Percentiles rank a stretch among this genome's conserved stretches.
Evolutionary conservation across 2,113 vertebrate species (phyloP).

Genomic region (Parotia lawesii): DNA sequence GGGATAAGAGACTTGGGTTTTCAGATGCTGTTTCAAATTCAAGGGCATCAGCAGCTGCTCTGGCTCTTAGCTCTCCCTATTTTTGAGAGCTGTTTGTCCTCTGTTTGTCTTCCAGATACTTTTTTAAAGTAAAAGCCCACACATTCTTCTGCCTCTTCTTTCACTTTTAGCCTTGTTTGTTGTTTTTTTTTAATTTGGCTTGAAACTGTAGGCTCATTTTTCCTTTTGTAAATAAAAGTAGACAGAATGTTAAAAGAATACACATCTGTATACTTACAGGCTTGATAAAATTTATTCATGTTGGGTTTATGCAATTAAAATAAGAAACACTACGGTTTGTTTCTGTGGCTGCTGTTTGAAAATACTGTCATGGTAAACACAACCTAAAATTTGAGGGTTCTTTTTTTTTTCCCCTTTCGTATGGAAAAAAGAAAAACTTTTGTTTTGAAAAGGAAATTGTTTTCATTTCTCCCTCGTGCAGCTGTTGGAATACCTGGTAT

Average conservation of each 20-base stretch:
- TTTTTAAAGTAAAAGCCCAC: not conserved
- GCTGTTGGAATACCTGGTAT: not conserved
- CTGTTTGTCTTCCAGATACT: not conserved
- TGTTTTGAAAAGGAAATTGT: not conserved
- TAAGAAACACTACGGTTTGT: not conserved
- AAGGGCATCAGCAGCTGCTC: not conserved
- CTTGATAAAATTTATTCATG: not conserved
- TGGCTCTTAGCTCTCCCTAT: not conserved
- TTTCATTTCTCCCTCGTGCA: accelerated
- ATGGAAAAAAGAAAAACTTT: not conserved
- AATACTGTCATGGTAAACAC: not conserved
- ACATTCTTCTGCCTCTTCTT: not conserved
- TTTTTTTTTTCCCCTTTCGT: not conserved
- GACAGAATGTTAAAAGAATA: not conserved
- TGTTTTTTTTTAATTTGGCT: not conserved
- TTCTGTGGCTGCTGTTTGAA: not conserved
- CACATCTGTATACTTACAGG: not conserved
- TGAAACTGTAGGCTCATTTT: not conserved
- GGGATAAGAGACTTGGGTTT: not conserved
- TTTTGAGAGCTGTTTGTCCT: too few species aligned
- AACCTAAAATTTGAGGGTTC: not conserved
- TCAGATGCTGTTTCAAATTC: not conserved
- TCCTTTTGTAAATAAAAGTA: conserved; percentile 24
- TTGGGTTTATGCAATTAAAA: conserved; percentile 33
- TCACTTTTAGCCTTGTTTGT: not conserved